Percentiles rank a stretch among this genome's conserved stretches.
These are phyloP conservation scores for Hemicentrotus pulcherrimus DNA, from an alignment of 35 echinoderm and acorn worm species.

Conservation along the genomic window DNA sequence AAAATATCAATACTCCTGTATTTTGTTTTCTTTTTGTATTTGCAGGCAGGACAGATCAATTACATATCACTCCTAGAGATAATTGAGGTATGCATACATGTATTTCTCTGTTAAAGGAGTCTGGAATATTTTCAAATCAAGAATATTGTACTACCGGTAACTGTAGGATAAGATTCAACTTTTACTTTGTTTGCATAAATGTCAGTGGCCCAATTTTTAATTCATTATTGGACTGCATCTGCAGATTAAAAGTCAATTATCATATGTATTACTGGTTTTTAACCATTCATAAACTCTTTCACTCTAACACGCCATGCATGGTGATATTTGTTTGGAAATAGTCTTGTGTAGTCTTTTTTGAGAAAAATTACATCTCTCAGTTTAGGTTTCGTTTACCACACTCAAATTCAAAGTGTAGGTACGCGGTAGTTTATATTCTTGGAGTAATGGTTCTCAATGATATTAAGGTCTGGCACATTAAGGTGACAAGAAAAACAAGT, in stretches of 20 bases:
- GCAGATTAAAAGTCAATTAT: too few relatives aligned
- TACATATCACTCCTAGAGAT: constrained; percentile 61
- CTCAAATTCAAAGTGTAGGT: too few relatives aligned
- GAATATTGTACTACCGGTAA: neutral
- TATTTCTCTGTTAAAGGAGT: neutral
- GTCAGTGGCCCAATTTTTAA: neutral
- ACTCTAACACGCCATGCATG: too few relatives aligned
- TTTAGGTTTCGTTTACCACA: too few relatives aligned
- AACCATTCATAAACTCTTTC: too few relatives aligned
- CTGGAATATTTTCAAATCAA: neutral
- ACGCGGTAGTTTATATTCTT: neutral
- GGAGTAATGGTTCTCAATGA: neutral
- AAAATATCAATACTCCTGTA: neutral
- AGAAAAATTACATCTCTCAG: too few relatives aligned
- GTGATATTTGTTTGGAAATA: too few relatives aligned
- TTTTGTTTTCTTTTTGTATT: neutral
- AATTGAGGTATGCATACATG: constrained; percentile 52
- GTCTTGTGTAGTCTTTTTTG: too few relatives aligned
- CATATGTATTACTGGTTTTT: too few relatives aligned
- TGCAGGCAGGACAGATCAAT: neutral
- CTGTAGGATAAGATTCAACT: neutral
- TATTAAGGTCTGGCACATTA: neutral
- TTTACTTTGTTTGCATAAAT: neutral
- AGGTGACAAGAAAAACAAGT: neutral
- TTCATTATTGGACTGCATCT: too few relatives aligned